These are phyloP conservation scores for Platysteira castanea DNA, from an alignment of 2,113 vertebrate species.

Conservation along the genomic window DNA sequence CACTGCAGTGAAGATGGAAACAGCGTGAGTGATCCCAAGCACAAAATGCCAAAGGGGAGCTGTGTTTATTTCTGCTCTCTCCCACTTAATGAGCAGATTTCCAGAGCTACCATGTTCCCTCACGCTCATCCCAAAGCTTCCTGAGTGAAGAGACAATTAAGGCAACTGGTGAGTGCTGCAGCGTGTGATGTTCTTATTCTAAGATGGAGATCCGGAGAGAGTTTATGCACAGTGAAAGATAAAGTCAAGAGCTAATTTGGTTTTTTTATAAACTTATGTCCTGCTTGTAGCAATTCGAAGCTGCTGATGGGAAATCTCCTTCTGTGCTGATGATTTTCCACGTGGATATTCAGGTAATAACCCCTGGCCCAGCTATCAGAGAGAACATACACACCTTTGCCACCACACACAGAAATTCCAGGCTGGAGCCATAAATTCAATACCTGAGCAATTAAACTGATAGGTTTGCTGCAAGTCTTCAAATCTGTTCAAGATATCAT, in stretches of 20 bases:
- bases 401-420: neutral
- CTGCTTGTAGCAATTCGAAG: neutral
- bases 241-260: neutral
- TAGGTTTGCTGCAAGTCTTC: neutral
- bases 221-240: neutral
- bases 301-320: neutral
- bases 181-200: neutral
- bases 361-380: neutral
- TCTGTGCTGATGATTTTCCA: neutral
- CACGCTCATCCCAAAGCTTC: neutral
- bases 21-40: neutral
- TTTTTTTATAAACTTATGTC: neutral
- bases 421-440: neutral
- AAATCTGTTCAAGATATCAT: neutral
- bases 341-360: neutral
- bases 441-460: neutral
- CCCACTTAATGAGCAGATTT: neutral
- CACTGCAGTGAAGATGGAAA: neutral
- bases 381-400: neutral
- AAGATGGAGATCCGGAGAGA: neutral
- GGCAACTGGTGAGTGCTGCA: neutral
- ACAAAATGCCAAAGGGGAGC: neutral
- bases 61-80: neutral
- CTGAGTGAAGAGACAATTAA: neutral
- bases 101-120: neutral